phyloP scores from a whole-genome alignment of 2,888 invertebrate species.

The Empis livida region DNA sequence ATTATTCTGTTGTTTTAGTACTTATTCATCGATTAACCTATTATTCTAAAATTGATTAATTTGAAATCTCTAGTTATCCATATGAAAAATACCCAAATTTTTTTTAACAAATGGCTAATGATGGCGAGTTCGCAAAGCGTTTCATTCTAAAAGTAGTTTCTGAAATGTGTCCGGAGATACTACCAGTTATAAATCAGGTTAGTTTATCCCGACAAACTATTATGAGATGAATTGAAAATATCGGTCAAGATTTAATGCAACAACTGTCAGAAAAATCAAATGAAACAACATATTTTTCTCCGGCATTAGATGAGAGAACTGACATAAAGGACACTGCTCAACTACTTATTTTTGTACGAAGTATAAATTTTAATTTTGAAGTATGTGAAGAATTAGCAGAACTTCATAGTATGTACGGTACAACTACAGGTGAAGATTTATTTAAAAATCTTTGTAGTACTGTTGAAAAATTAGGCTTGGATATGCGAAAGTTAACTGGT shows the following conservation, averaged over 20 bases:
- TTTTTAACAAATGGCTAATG: no score
- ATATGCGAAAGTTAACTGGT: no score
- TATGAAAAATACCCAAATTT: no score
- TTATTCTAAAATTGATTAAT: no score
- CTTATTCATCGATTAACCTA: no score
- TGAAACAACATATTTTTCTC: background rate
- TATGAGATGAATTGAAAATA: background rate
- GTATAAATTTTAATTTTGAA: background rate
- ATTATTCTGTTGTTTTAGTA: no score
- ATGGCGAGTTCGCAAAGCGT: no score
- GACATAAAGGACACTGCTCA: background rate
- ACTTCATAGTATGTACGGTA: background rate
- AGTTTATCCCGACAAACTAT: background rate
- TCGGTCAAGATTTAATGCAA: background rate
- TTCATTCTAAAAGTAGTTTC: background rate
- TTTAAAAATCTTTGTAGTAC: background rate
- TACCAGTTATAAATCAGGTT: background rate
- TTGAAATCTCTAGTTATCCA: no score
- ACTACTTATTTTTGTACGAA: background rate
- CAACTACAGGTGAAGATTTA: background rate
- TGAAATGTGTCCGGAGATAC: background rate
- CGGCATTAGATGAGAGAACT: background rate
- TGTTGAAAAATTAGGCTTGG: background rate
- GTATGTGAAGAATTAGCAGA: background rate
- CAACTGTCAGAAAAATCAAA: background rate